A percentile compares a stretch with the other conserved stretches of the same genome.
These are phyloP conservation scores for Drosophila oshimai DNA, from an alignment of 1,140 invertebrate species.

Conservation along the genomic window DNA sequence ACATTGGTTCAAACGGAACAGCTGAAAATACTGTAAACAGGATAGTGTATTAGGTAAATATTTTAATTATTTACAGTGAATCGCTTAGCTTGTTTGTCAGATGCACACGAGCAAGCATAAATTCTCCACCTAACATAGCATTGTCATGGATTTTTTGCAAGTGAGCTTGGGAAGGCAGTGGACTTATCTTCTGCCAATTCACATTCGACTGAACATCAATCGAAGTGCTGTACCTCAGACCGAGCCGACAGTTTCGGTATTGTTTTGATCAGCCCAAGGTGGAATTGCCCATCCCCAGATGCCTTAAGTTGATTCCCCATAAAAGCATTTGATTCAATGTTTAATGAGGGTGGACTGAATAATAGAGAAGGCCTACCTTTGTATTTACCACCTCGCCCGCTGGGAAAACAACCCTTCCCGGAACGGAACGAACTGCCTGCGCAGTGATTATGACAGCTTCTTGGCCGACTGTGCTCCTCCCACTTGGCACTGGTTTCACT, in stretches of 20 bases:
- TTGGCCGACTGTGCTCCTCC: constrained; percentile 14
- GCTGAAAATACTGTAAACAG: too few relatives aligned
- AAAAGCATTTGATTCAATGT: constrained; percentile 45
- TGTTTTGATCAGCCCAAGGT: constrained; percentile 16
- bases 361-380: constrained; percentile 27
- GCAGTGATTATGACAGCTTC: constrained; percentile 54
- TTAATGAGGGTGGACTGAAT: constrained; percentile 51
- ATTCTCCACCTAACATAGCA: background rate
- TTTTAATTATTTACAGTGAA: constrained; percentile 66
- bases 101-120: constrained; percentile 23
- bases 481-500: constrained; percentile 18
- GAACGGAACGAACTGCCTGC: background rate
- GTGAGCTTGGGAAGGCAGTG: background rate
- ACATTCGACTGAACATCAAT: constrained; percentile 25
- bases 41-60: constrained; percentile 16
- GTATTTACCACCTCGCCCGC: background rate
- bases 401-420: constrained; percentile 6
- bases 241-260: background rate
- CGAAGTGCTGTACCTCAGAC: background rate
- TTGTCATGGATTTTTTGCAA: background rate
- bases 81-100: constrained; percentile 48
- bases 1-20: constrained; percentile 11
- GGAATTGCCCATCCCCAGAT: background rate
- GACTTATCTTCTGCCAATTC: background rate
- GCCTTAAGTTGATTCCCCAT: constrained; percentile 1